Evolutionary conservation across 2,113 vertebrate species (phyloP).

Genomic region (Phalacrocorax aristotelis): DNA sequence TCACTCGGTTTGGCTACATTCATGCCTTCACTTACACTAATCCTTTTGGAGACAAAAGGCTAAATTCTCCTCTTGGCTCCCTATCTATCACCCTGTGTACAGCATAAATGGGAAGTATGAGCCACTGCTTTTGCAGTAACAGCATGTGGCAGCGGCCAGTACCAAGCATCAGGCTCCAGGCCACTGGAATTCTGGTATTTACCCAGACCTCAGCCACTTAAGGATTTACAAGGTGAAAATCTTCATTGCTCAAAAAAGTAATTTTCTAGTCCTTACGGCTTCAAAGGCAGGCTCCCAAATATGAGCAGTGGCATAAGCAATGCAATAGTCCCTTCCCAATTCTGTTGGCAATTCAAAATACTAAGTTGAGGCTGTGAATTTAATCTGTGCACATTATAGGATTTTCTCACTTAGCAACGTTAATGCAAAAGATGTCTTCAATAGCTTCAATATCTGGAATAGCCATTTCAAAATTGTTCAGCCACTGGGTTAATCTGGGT

Average conservation of each 20-base stretch:
- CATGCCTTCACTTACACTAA: not conserved
- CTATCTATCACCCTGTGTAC: not conserved
- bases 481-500: not conserved
- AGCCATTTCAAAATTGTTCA: not conserved
- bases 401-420: not conserved
- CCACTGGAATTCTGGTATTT: not conserved
- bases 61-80: not conserved
- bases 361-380: not conserved
- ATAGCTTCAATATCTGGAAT: not conserved
- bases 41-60: not conserved
- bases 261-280: not conserved
- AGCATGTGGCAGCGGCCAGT: not conserved
- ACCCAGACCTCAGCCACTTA: not conserved
- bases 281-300: not conserved
- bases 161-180: not conserved
- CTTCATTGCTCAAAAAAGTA: not conserved
- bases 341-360: not conserved
- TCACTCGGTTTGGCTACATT: not conserved
- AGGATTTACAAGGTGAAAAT: not conserved
- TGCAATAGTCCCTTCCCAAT: fast-evolving
- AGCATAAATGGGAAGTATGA: not conserved
- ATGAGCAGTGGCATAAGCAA: not conserved
- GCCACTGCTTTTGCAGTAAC: not conserved
- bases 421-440: not conserved
- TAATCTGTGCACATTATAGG: not conserved